Percentiles rank a stretch among this genome's conserved stretches.
These are phyloP conservation scores for Acanthurus tractus DNA, from an alignment of 2,797 vertebrate genomes.

Conservation along the genomic window DNA sequence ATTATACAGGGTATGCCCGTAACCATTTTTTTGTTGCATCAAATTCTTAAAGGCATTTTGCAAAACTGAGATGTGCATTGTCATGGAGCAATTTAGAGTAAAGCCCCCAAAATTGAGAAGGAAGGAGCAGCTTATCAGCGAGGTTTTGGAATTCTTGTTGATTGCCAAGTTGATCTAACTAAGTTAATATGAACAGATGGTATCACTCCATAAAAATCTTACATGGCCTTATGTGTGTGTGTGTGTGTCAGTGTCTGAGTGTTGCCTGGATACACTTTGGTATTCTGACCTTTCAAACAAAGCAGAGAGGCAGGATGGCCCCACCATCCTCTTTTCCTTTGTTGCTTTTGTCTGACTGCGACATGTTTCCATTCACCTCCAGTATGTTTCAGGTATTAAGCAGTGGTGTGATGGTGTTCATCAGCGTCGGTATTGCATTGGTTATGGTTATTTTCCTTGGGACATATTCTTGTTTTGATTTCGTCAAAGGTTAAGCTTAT, in stretches of 20 bases:
- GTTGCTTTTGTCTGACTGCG: conserved; percentile 10
- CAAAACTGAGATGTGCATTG: background rate
- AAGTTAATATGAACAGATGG: conserved; percentile 46
- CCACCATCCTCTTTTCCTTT: background rate
- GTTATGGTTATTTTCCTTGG: too few relatives aligned
- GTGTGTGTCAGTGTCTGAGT: conserved; percentile 36
- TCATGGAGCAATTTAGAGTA: conserved; percentile 4
- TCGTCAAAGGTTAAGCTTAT: too few relatives aligned
- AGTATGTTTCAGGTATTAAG: background rate
- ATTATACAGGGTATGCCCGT: background rate
- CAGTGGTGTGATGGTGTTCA: background rate
- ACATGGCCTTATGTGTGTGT: conserved; percentile 26
- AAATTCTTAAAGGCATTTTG: background rate
- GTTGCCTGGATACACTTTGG: conserved; percentile 69
- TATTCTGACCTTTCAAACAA: conserved; percentile 78
- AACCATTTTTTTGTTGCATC: background rate
- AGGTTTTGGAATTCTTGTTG: conserved; percentile 31
- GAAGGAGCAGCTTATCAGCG: conserved; percentile 26
- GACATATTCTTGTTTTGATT: too few relatives aligned
- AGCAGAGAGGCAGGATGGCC: conserved; percentile 41
- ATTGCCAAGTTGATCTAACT: conserved; percentile 32
- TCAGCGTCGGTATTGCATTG: background rate
- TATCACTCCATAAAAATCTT: conserved; percentile 41
- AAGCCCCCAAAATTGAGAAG: background rate
- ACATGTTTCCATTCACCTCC: background rate